These are phyloP conservation scores for Micrasema longulum DNA, from an alignment of 1,140 invertebrate species.

Conservation along the genomic window DNA sequence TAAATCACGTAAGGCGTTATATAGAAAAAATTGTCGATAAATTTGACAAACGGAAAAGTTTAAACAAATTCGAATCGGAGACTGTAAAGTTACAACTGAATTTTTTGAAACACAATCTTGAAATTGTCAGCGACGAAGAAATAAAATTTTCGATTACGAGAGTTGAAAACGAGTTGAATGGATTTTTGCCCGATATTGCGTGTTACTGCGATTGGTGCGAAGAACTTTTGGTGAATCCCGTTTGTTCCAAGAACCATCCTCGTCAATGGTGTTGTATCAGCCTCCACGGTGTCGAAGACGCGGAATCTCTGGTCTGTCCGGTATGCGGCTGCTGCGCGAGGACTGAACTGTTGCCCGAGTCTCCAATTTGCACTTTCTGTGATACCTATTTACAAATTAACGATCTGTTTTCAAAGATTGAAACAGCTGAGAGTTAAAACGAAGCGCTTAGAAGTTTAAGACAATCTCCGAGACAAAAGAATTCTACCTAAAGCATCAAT, in stretches of 20 bases:
- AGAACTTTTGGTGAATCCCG: background rate
- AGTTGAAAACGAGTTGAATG: constrained; percentile 12
- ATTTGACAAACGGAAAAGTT: background rate
- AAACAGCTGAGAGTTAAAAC: background rate
- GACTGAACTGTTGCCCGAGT: background rate
- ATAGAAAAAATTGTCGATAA: constrained; percentile 3
- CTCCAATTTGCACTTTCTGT: constrained; percentile 31
- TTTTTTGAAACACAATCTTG: constrained; percentile 14
- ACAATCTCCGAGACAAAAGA: background rate
- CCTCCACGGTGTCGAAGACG: constrained; percentile 3
- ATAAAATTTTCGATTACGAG: background rate
- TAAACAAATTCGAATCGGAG: constrained; percentile 24
- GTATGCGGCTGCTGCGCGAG: constrained; percentile 3
- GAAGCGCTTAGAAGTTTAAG: background rate
- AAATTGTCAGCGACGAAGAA: background rate
- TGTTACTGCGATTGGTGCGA: constrained; percentile 30
- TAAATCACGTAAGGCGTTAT: background rate
- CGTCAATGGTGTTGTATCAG: constrained; percentile 37
- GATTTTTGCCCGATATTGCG: background rate
- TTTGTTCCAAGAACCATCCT: constrained; percentile 20
- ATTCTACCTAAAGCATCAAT: background rate
- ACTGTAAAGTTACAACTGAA: background rate
- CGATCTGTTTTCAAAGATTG: background rate
- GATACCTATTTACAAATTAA: constrained; percentile 12
- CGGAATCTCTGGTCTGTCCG: constrained; percentile 1